Base-by-base conservation (phyloP, 2,888 invertebrate genomes). In the Drosophila kuntzei region DNA sequence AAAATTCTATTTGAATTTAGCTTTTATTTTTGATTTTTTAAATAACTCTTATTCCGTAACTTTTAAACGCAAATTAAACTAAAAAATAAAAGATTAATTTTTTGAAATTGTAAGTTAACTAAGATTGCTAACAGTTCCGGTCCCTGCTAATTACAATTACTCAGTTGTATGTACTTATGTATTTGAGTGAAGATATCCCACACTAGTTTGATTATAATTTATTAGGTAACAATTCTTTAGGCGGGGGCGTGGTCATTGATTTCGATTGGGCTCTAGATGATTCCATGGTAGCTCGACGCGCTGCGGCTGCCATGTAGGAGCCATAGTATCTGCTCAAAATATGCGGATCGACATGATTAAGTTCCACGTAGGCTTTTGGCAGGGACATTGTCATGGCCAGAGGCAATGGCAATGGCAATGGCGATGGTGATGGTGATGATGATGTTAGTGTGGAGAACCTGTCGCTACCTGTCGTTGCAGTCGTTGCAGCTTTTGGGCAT, bases 281-380 rank as follows among this genome's bases (percentile, higher is more conserved):
- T 47, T 83, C 87, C 1, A 87, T 32, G 16, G 18, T 71, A 1
- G 78, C 89, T 7, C 72, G 74, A 7, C 87, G 69, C 1, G 80
- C 84, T 8, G 91, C 91, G 16, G 91, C 92, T 2, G 91, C 92
- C 88, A 92, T 91, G 50, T 91, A 92, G 3, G 91, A 90, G 3
- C 91, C 92, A 50, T 92, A 92, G 62, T 92, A 92, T 14, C 90
- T 86, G 9, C 91, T 91, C 5, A 92, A 74, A 43, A 92, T 81
- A 12, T 91, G 82, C 0, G 91, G 90, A 76, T 91, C 90, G 57
- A 91, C 87, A 2, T 74, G 70, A 11, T 79, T 76, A 0, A 62
- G 71, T 34, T 76, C 76, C 9, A 68, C 74, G 34, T 68, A 76
- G 32, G 66, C 65, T 27, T 75, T 65, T 20, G 65, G 68, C 2